Evolutionary conservation across 2,888 invertebrate genomes (phyloP).

Genomic region (Trachelus troglodyta): DNA sequence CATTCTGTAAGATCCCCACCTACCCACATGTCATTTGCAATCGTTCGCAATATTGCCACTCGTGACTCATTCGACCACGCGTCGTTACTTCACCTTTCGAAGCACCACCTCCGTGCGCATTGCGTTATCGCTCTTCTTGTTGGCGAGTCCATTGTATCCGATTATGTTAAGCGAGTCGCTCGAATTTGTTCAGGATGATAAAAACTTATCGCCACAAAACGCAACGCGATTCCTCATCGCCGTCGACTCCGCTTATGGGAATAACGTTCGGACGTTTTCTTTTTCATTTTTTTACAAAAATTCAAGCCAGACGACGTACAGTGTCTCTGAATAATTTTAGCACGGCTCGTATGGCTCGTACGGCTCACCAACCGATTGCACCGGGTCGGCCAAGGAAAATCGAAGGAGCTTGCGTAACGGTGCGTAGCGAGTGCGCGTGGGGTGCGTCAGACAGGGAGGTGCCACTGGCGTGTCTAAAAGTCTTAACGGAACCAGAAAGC

Average conservation of each 20-base stretch:
- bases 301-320: no score
- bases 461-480: conserved; percentile 16
- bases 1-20: not conserved
- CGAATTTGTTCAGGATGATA: conserved; percentile 8
- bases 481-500: conserved; percentile 9
- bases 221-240: not conserved
- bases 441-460: conserved; percentile 13
- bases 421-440: not conserved
- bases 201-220: not conserved
- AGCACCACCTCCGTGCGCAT: conserved; percentile 30
- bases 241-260: no score
- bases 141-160: conserved; percentile 6
- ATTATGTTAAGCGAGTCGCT: not conserved
- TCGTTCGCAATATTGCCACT: conserved; percentile 18
- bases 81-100: conserved; percentile 48
- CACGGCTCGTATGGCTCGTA: not conserved
- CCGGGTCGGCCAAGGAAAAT: not conserved
- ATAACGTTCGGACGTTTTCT: no score
- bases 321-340: no score
- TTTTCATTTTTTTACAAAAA: no score
- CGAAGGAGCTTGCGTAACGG: conserved; percentile 5
- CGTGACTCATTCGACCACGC: conserved; percentile 49
- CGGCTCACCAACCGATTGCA: not conserved
- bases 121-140: conserved; percentile 8
- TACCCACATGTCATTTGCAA: not conserved